phyloP scores from a whole-genome alignment of 2,888 invertebrate species.

The Athetis lepigone region DNA sequence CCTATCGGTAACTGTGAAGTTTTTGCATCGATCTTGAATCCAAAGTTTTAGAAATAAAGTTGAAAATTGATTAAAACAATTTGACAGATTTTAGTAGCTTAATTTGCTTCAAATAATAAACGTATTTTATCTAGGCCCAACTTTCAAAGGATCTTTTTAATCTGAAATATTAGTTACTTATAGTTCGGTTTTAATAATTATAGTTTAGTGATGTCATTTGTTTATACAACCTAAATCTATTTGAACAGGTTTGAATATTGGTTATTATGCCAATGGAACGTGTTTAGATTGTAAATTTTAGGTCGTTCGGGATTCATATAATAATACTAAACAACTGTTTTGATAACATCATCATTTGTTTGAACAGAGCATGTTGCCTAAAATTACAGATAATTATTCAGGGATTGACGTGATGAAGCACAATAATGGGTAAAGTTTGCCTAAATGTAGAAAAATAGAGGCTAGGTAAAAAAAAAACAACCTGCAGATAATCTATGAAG shows the following conservation, averaged over 20 bases:
- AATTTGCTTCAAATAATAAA: too few species aligned
- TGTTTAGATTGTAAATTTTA: conserved; percentile 18
- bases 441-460: too few species aligned
- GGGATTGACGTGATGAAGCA: too few species aligned
- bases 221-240: not conserved
- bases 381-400: not conserved
- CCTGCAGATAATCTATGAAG: too few species aligned
- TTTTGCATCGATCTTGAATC: too few species aligned
- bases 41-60: too few species aligned
- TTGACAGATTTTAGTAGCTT: too few species aligned
- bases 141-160: conserved; percentile 15
- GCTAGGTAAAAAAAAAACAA: too few species aligned
- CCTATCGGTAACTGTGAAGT: too few species aligned
- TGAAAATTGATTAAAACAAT: too few species aligned
- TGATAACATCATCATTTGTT: conserved; percentile 2
- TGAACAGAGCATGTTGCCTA: not conserved
- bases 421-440: too few species aligned
- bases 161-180: not conserved
- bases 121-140: too few species aligned
- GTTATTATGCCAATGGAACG: not conserved
- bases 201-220: conserved; percentile 19
- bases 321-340: not conserved
- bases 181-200: conserved; percentile 15
- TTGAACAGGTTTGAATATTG: conserved; percentile 8
- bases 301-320: not conserved